phyloP scores from a whole-genome alignment of 2,888 invertebrate genomes.

The Halocaridina rubra region DNA sequence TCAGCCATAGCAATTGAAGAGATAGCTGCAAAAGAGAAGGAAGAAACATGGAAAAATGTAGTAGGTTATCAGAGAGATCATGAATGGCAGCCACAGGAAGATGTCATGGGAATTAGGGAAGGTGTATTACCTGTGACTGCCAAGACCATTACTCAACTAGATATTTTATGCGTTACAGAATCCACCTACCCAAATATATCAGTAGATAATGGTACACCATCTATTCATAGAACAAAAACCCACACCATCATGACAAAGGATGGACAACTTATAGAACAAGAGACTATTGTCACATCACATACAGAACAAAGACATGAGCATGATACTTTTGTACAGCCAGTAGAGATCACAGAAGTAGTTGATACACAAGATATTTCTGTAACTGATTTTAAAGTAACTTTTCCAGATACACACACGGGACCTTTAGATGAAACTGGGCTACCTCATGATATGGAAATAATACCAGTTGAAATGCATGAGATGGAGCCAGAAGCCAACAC shows the following conservation, averaged over 20 bases:
- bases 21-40: constrained; percentile 18
- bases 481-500: background rate
- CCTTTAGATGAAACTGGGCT: background rate
- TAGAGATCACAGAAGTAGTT: constrained; percentile 36
- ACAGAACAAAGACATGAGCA: constrained; percentile 11
- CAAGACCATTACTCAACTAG: background rate
- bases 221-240: constrained; percentile 4
- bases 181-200: constrained; percentile 4
- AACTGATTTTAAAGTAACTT: constrained; percentile 21
- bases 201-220: background rate
- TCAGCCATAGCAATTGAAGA: constrained; percentile 27
- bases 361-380: constrained; percentile 15
- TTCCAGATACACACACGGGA: constrained; percentile 11
- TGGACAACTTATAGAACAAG: constrained; percentile 13
- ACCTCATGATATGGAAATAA: constrained; percentile 29
- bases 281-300: constrained; percentile 2
- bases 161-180: constrained; percentile 2
- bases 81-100: background rate
- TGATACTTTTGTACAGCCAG: background rate
- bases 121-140: background rate
- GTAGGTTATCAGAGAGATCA: constrained; percentile 6
- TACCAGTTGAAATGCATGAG: constrained; percentile 2
- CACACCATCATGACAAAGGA: constrained; percentile 14
- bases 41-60: background rate
- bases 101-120: constrained; percentile 4